Percentiles rank a stretch among this genome's conserved stretches.
These are phyloP conservation scores for Mystacornis crossleyi DNA, from an alignment of 2,113 vertebrate genomes.

Conservation along the genomic window DNA sequence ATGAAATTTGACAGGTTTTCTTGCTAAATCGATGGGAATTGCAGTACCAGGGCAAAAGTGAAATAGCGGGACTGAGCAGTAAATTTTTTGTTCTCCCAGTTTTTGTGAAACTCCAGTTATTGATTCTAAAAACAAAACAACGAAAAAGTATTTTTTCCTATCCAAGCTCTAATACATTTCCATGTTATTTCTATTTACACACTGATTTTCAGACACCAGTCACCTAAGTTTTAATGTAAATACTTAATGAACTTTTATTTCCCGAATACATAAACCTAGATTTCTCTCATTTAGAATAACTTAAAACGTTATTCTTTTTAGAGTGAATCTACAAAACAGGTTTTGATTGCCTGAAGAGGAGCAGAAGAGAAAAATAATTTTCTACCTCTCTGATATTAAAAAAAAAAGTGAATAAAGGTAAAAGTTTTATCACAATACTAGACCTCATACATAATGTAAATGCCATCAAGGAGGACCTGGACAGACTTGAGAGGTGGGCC, in stretches of 20 bases:
- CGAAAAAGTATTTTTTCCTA: background rate
- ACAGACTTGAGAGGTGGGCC: background rate
- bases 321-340: background rate
- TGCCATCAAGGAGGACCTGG: background rate
- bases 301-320: background rate
- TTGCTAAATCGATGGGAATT: slow-evolving; percentile 33
- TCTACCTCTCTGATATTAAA: background rate
- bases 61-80: background rate
- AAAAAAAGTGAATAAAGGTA: background rate
- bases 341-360: background rate
- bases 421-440: background rate
- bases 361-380: background rate
- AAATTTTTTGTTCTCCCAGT: background rate
- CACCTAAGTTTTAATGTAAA: background rate
- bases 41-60: background rate
- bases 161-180: background rate
- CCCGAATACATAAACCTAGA: background rate
- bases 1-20: slow-evolving; percentile 18
- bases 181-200: background rate
- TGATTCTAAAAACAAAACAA: background rate
- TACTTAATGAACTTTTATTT: background rate
- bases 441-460: background rate
- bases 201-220: background rate
- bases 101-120: background rate
- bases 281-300: background rate